Percentiles rank a stretch among this genome's conserved stretches.
Evolutionary conservation across 2,797 vertebrate genomes (phyloP).

Genomic region (Pelodytes ibericus): DNA sequence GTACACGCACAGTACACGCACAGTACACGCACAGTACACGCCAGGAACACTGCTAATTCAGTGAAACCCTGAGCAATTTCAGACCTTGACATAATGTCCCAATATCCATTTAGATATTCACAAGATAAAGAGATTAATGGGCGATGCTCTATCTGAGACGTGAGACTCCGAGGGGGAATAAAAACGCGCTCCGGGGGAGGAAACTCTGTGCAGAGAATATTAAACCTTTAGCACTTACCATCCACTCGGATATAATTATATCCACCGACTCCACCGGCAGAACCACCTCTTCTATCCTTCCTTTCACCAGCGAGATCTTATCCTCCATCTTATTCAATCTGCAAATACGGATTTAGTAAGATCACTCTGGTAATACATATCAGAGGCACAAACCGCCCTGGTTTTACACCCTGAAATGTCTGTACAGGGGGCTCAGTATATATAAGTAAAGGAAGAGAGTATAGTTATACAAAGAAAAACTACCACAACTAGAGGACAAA

Average conservation of each 20-base stretch:
- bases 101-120: slow-evolving; percentile 35
- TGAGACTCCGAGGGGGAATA: not conserved
- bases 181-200: too few relatives aligned
- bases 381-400: too few relatives aligned
- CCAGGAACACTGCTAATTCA: not conserved
- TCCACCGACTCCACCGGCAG: slow-evolving; percentile 93
- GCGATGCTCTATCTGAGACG: not conserved
- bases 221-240: too few relatives aligned
- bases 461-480: too few relatives aligned
- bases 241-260: slow-evolving; percentile 96
- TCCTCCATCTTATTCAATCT: slow-evolving; percentile 91
- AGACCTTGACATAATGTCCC: slow-evolving; percentile 28
- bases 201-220: too few relatives aligned
- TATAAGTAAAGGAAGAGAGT: too few relatives aligned
- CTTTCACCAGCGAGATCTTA: slow-evolving; percentile 86
- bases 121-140: slow-evolving; percentile 44
- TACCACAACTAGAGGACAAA: too few relatives aligned
- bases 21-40: not conserved
- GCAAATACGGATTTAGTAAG: too few relatives aligned
- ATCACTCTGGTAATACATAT: too few relatives aligned
- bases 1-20: not conserved
- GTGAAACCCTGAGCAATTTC: not conserved
- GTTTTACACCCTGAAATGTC: too few relatives aligned
- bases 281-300: slow-evolving; percentile 90
- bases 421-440: too few relatives aligned